A percentile compares a stretch with the other conserved stretches of the same genome.
Conservation (phyloP, 1,140 invertebrate genomes). For the Pseudomyrmex gracilis region DNA sequence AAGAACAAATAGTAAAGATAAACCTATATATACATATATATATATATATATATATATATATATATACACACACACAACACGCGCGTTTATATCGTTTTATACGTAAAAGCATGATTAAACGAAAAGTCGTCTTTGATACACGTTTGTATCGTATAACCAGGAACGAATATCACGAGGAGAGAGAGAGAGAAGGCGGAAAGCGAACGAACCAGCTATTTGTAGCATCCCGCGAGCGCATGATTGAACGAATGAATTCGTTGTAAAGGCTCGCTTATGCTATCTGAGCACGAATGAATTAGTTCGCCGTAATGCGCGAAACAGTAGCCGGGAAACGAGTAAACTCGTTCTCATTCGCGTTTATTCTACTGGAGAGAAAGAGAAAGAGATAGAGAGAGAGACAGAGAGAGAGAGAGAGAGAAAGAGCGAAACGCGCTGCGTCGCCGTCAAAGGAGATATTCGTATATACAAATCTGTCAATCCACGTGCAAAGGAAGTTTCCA, state of each 20-base stretch:
- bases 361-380: too few species aligned
- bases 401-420: too few species aligned
- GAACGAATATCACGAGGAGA: background rate
- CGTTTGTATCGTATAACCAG: conserved; percentile 18
- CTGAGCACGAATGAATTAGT: conserved; percentile 30
- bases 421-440: too few species aligned
- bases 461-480: conserved; percentile 15
- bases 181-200: background rate
- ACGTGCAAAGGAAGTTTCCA: background rate
- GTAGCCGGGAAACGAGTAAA: conserved; percentile 1
- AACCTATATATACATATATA: background rate
- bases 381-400: too few species aligned
- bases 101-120: conserved; percentile 26
- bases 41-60: too few species aligned
- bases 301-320: background rate
- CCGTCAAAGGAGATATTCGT: conserved; percentile 4
- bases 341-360: conserved; percentile 20
- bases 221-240: background rate
- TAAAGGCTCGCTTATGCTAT: conserved; percentile 12
- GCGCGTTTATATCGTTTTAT: conserved; percentile 4
- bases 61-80: background rate
- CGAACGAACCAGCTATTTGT: conserved; percentile 10
- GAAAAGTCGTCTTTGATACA: background rate
- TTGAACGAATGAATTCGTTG: conserved; percentile 13
- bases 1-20: conserved; percentile 2